Evolutionary conservation across 2,113 vertebrate species (phyloP), one percentile per base, ranked within the genome.

Genomic region (Hucho hucho): DNA sequence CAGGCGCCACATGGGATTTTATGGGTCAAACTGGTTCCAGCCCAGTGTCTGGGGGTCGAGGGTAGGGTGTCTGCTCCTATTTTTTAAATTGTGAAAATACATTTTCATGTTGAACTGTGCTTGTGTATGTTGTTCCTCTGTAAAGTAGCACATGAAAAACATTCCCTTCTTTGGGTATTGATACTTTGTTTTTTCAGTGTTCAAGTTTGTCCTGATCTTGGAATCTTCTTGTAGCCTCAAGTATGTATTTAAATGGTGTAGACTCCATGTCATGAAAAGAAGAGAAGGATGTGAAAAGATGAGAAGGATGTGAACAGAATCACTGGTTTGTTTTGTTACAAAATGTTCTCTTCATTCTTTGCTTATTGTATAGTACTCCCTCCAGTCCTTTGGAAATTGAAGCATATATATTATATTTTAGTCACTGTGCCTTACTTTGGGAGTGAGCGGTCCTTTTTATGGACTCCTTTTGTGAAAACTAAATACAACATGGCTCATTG

Each of bases 401-500:
- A 87, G 61, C 77, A 84, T 79, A 81, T 84, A 26, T 79, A 76
- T 65, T 86, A 25, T 79, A 70, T 86, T 89, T 90, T 81, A 65
- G 87, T 93, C 81, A 86, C 92, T 80, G 90, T 93, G 92, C 92
- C 92, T 94, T 94, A 92, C 79, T 90, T 87, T 85, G 75, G 84
- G 75, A 79, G 69, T 79, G 78, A 80, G 77, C 68, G 25, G 76
- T 78, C 71, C 73, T 69, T 67, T 26, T 25, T 22, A 65, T 53
- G 74, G 84, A 70, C 32, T 71, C 16, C 64, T 58, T 67, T 75
- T 75, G 74, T 63, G 11, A 29, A 28, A 32, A 76, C 16, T 4
- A 63, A 76, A 66, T 43, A 64, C 16, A 68, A 79, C 43, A 47
- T 63, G 43, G 58, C 18, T 25, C 6, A 70, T 67, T 73, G 56